Base-by-base conservation (phyloP, 1,140 invertebrate species). In the Rhizoglyphus robini region DNA sequence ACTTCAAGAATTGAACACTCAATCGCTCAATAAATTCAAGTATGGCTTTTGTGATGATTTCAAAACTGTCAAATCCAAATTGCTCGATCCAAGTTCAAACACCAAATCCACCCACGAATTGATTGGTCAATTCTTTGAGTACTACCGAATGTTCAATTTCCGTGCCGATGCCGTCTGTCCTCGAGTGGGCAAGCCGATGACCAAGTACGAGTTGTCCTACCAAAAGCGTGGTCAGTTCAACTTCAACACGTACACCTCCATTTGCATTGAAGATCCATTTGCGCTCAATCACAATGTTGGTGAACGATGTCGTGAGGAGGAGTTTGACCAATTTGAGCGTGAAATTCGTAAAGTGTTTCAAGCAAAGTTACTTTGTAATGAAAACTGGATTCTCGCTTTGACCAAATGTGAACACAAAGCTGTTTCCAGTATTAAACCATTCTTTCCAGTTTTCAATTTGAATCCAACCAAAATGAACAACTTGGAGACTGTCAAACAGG, bases 231-330 rank as follows among this genome's bases (percentile, higher is more conserved):
- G 36, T 20, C 15, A 4, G 2, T 3, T 4, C 3, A 60, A 15
- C 2, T 60, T 60, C 29, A 60, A 60, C 15, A 60, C 36, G 30
- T 3, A 13, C 15, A 34, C 58, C 13, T 60, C 13, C 20, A n/a
- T 60, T 60, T 32, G 27, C 3, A 60, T 60, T 60, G 58, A 60
- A 60, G 58, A 60, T 60, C 58, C 58, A 38, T 60, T 60, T 60
- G 58, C 36, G 15, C 13, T 60, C 8, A 32, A 60, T 34, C 58
- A 60, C 29, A 60, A 60, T 46, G 58, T 32, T 60, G 58, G 36
- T 11, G 8, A 8, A 41, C 8, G 8, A 41, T 41, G 8, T 41
- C 36, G 36, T 41, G 36, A 41, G n/a, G n/a, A 41, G 18, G 36
- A 8, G 18, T 11, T 41, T 11, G 18, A 41, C 18, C 8, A 18